Percentiles rank a stretch among this genome's conserved stretches.
phyloP scores from a whole-genome alignment of 2,888 invertebrate genomes.

The Melinopterus prodromus region DNA sequence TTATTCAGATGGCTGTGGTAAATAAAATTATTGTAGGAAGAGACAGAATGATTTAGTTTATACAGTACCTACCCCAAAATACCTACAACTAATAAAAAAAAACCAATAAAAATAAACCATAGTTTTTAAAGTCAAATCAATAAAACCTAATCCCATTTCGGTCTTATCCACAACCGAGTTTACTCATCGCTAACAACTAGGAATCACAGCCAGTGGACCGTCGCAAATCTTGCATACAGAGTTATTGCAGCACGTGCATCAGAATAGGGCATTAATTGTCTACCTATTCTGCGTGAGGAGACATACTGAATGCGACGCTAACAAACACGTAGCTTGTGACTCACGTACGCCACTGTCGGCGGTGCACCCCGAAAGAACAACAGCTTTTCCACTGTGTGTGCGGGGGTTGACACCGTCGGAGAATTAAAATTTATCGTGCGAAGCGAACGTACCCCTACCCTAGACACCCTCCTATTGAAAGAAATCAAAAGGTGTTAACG shows the following conservation, averaged over 20 bases:
- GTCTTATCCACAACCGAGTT: background rate
- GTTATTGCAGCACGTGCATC: constrained; percentile 44
- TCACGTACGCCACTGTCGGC: constrained; percentile 6
- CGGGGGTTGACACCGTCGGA: constrained; percentile 12
- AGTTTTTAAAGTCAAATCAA: background rate
- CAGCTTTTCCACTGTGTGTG: constrained; percentile 13
- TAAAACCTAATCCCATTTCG: background rate
- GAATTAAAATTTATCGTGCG: constrained; percentile 27
- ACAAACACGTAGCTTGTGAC: constrained; percentile 25
- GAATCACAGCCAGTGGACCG: background rate
- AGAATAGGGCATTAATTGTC: constrained; percentile 51
- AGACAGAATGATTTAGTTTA: no score
- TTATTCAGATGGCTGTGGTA: no score
- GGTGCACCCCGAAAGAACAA: constrained; percentile 15
- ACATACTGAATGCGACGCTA: constrained; percentile 37
- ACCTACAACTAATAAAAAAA: no score
- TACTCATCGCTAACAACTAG: background rate
- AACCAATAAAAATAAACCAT: no score
- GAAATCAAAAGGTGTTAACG: constrained; percentile 22
- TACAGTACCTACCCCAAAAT: no score
- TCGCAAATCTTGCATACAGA: background rate
- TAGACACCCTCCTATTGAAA: constrained; percentile 6
- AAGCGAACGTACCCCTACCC: constrained; percentile 4
- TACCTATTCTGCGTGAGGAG: constrained; percentile 49
- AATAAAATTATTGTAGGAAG: no score